Base-by-base conservation (phyloP, 2,888 invertebrate species). In the Oxystoma pomonae region DNA sequence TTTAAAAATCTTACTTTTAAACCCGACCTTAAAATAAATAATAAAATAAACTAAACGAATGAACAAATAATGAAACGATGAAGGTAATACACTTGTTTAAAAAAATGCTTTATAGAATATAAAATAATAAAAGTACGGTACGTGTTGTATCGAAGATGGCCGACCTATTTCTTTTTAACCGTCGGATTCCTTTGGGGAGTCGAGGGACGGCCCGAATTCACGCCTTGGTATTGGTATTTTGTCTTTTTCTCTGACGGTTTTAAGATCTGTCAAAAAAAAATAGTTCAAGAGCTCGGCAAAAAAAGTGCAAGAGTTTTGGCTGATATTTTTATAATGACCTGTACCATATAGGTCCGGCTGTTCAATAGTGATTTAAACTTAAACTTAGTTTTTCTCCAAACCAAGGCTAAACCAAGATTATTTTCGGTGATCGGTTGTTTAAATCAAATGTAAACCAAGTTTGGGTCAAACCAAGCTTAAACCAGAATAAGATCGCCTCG, bases 231-330 rank as follows among this genome's bases (percentile, higher is more conserved):
- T 80, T 97, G 95, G 82, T 98, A 98, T 83, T 99, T 98, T 72
- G 98, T 98, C 84, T 99, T 99, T 85, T 99, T 99, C 84, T 99
- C 98, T 67, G 98, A 98, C 76, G 98, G 98, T 83, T 99, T 98
- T 82, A 99, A 83, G 76, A 99, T 99, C 98, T 98, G 53, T 19
- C 50, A n/a, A n/a, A 9, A 50, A 50, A 50, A n/a, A 9, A n/a
- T 50, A 9, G n/a, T n/a, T 9, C 50, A n/a, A n/a, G 50, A 50
- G 50, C 50, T 12, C 50, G 50, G 12, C 50, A 50, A 50, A 50
- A 50, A n/a, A n/a, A n/a, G n/a, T n/a, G n/a, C n/a, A n/a, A n/a
- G n/a, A n/a, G n/a, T n/a, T n/a, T n/a, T n/a, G n/a, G n/a, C n/a
- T n/a, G n/a, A n/a, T n/a, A n/a, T n/a, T n/a, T n/a, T n/a, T n/a